Conservation (phyloP, 2,113 vertebrate species). For the Electrona antarctica region DNA sequence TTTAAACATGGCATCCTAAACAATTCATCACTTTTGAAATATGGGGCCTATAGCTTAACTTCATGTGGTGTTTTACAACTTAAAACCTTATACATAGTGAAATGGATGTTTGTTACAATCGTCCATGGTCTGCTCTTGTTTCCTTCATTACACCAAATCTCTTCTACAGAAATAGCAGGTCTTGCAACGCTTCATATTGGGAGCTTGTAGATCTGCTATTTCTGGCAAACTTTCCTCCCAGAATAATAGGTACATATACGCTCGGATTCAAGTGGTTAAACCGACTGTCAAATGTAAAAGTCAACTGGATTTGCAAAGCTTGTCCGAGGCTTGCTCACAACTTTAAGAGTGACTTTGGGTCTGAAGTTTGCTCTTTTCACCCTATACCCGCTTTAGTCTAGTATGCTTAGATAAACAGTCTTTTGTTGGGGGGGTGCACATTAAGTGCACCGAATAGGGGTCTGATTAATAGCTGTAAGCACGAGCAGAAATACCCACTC, state of each 20-base stretch:
- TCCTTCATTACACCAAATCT: no score
- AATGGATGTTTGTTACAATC: no score
- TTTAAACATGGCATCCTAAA: not conserved
- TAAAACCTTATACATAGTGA: no score
- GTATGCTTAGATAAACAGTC: constrained; percentile 39
- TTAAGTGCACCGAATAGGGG: constrained; percentile 13
- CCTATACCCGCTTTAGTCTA: constrained; percentile 1
- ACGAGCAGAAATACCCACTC: constrained; percentile 51
- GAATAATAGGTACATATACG: no score
- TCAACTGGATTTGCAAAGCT: not conserved
- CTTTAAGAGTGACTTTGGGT: constrained; percentile 22
- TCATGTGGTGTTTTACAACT: no score
- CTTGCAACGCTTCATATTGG: no score
- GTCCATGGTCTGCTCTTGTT: no score
- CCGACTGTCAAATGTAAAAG: no score
- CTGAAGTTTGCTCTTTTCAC: constrained; percentile 6
- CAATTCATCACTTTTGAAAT: not conserved
- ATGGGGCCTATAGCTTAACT: not conserved
- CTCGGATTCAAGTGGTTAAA: no score
- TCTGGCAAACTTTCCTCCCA: no score
- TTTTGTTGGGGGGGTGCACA: constrained; percentile 39
- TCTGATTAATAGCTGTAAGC: constrained; percentile 64
- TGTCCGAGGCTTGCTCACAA: not conserved
- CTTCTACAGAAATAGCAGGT: no score
- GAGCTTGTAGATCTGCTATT: no score